Evolutionary conservation across 2,888 invertebrate species (phyloP).

Genomic region (Epinotia nisella): DNA sequence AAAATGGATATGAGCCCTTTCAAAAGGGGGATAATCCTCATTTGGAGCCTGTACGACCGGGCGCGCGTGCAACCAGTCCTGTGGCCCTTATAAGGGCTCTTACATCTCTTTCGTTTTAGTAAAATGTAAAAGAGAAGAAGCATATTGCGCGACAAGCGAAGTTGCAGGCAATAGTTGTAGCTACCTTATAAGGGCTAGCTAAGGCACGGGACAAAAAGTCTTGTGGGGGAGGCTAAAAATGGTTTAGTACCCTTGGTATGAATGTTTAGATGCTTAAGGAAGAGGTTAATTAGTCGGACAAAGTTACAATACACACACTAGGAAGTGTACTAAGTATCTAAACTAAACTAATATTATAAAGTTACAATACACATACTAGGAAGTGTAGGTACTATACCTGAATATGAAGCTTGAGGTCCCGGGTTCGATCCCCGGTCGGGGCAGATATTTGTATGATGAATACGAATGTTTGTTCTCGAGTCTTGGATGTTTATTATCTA

Average conservation of each 20-base stretch:
- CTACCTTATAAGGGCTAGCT: conserved; percentile 11
- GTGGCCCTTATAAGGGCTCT: conserved; percentile 19
- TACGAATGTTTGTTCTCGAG: too few relatives aligned
- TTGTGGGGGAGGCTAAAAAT: conserved; percentile 21
- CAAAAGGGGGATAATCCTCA: background rate
- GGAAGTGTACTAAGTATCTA: too few relatives aligned
- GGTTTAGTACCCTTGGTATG: background rate
- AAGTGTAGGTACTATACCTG: too few relatives aligned
- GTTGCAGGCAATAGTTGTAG: background rate
- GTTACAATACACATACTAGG: too few relatives aligned
- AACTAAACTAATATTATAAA: too few relatives aligned
- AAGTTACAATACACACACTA: too few relatives aligned
- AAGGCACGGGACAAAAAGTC: conserved; percentile 19
- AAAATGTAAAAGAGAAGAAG: conserved; percentile 1
- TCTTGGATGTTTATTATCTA: too few relatives aligned
- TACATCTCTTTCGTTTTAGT: conserved; percentile 14
- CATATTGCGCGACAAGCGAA: conserved; percentile 15
- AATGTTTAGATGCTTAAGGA: background rate
- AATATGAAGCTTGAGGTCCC: too few relatives aligned
- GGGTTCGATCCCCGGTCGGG: too few relatives aligned
- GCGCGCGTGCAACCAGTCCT: conserved; percentile 31
- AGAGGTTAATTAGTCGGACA: background rate
- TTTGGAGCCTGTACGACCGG: conserved; percentile 23
- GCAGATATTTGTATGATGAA: too few relatives aligned
- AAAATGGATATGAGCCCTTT: background rate